phyloP scores from a whole-genome alignment of 2,888 invertebrate genomes.

The Candidula unifasciata region DNA sequence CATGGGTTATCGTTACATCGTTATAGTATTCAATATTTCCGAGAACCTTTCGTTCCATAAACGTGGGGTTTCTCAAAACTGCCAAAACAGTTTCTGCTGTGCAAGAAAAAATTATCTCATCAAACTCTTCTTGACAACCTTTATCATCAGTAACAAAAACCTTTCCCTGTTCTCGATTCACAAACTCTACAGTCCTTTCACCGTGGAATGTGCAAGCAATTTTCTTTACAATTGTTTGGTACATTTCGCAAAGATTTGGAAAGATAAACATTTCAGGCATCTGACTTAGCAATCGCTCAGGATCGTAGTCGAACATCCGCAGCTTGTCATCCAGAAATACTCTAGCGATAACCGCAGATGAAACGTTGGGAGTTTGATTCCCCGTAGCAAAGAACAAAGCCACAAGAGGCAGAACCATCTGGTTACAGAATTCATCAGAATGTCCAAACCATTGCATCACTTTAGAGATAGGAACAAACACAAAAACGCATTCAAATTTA shows the following conservation, averaged over 20 bases:
- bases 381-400: constrained; percentile 72
- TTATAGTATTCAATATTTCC: constrained; percentile 69
- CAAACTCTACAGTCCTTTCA: constrained; percentile 57
- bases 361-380: constrained; percentile 69
- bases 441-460: constrained; percentile 65
- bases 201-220: constrained; percentile 57
- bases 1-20: constrained; percentile 69
- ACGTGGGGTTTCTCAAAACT: constrained; percentile 62
- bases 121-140: constrained; percentile 60
- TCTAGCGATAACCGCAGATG: constrained; percentile 68
- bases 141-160: constrained; percentile 61
- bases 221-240: constrained; percentile 62
- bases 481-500: constrained; percentile 64
- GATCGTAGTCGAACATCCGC: constrained; percentile 67
- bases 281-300: constrained; percentile 64
- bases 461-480: constrained; percentile 66
- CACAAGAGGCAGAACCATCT: constrained; percentile 69
- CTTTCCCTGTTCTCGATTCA: constrained; percentile 54
- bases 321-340: constrained; percentile 70
- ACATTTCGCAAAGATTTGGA: constrained; percentile 68
- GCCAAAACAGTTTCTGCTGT: constrained; percentile 68
- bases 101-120: constrained; percentile 69
- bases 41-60: constrained; percentile 63
- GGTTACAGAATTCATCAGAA: constrained; percentile 67
- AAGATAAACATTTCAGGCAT: constrained; percentile 72